Evolutionary conservation across 2,797 vertebrate species (phyloP).

Genomic region (Petrocephalus sullivani): DNA sequence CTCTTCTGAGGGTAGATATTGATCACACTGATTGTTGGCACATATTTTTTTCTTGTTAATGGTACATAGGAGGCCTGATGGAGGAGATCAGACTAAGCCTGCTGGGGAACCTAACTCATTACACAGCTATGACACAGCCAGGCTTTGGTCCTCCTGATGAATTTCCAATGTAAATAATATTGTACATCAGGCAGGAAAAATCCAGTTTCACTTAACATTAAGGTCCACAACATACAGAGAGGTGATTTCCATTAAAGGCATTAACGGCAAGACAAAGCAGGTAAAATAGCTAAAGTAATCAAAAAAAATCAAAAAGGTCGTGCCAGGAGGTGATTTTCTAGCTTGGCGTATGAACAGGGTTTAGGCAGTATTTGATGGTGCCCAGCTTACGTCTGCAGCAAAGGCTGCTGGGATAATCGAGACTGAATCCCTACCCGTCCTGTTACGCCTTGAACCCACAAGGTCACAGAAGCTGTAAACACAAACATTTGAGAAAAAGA

Average conservation of each 20-base stretch:
- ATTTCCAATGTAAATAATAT: neutral
- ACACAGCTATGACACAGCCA: neutral
- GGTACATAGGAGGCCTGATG: neutral
- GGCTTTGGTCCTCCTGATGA: neutral
- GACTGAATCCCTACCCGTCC: neutral
- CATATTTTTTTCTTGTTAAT: neutral
- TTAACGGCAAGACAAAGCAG: neutral
- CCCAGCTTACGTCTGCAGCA: neutral
- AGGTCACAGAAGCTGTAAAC: neutral
- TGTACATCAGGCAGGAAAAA: neutral
- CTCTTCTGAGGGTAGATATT: neutral
- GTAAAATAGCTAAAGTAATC: neutral
- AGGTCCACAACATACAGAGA: slow-evolving; percentile 10
- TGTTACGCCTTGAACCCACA: neutral
- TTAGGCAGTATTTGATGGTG: neutral
- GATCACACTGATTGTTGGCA: neutral
- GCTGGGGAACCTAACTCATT: neutral
- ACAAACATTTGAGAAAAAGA: neutral
- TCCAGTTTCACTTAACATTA: neutral
- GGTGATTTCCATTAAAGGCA: neutral
- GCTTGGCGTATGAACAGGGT: neutral
- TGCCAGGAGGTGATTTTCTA: neutral
- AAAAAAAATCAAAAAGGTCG: neutral
- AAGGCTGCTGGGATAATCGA: too few species aligned
- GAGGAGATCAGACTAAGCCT: neutral